Conservation (phyloP, 2,797 vertebrate species). For the Bufotes viridis region DNA sequence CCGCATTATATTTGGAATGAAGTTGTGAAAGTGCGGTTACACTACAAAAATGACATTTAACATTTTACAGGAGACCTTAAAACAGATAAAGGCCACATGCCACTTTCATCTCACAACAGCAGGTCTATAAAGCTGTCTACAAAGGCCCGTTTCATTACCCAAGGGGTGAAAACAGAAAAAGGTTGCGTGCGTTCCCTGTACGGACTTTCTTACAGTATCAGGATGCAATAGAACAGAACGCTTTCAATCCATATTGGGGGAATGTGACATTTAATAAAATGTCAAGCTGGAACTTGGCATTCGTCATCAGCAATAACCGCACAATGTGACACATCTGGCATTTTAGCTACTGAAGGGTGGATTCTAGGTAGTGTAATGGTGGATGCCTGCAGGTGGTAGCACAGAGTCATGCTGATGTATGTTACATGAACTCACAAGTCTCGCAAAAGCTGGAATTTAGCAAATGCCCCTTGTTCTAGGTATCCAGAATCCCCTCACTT, state of each 20-base stretch:
- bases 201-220: neutral
- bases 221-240: neutral
- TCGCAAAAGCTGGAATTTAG: no score
- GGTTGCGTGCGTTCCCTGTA: no score
- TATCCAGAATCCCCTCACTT: no score
- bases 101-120: neutral
- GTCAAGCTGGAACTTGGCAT: constrained; percentile 24
- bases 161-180: neutral
- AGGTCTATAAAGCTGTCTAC: neutral
- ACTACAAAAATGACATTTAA: no score
- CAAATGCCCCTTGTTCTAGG: no score
- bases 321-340: constrained; percentile 19
- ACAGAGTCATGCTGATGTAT: neutral
- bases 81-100: no score
- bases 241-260: neutral
- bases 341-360: neutral
- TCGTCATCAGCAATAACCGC: neutral
- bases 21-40: no score
- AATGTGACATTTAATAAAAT: constrained; percentile 50
- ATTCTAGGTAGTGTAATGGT: neutral
- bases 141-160: neutral
- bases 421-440: no score
- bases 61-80: no score
- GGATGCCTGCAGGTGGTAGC: constrained; percentile 37
- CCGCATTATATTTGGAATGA: no score